Conservation (phyloP, 2,888 invertebrate species). For the Desoria tigrina region DNA sequence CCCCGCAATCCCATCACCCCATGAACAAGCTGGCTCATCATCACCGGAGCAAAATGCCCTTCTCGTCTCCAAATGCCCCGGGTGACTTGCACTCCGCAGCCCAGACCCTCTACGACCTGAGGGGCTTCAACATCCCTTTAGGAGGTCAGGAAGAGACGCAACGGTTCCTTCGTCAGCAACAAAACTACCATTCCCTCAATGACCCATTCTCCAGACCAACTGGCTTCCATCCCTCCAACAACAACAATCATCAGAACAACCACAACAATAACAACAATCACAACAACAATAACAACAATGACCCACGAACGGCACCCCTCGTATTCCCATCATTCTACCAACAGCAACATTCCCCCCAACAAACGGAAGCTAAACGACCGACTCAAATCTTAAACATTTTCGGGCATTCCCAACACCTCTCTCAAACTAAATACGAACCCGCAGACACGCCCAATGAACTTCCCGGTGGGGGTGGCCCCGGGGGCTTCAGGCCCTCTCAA, state of each 20-base stretch:
- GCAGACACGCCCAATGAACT: conserved; percentile 7
- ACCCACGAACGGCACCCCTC: conserved; percentile 42
- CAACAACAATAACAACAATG: conserved; percentile 5
- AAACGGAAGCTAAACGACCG: not conserved
- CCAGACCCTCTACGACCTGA: conserved; percentile 51
- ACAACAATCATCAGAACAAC: not conserved
- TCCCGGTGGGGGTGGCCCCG: not conserved
- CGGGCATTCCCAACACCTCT: conserved; percentile 49
- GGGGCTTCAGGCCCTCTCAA: conserved; percentile 46
- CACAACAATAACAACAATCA: not conserved
- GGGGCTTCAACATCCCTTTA: conserved; percentile 45
- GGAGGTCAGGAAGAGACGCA: conserved; percentile 39
- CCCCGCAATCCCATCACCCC: conserved; percentile 11
- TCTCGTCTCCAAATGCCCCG: not conserved
- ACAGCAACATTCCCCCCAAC: conserved; percentile 10
- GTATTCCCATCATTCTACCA: conserved; percentile 50
- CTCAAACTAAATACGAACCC: conserved; percentile 42
- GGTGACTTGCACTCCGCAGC: conserved; percentile 45
- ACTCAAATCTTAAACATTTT: conserved; percentile 41
- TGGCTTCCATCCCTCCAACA: conserved; percentile 17
- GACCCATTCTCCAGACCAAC: conserved; percentile 37
- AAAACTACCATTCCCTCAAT: conserved; percentile 8
- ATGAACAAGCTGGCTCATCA: not conserved
- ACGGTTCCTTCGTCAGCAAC: conserved; percentile 39
- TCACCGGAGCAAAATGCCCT: not conserved